Base-by-base conservation (phyloP, 2,888 invertebrate genomes). In the Fabriciana adippe region DNA sequence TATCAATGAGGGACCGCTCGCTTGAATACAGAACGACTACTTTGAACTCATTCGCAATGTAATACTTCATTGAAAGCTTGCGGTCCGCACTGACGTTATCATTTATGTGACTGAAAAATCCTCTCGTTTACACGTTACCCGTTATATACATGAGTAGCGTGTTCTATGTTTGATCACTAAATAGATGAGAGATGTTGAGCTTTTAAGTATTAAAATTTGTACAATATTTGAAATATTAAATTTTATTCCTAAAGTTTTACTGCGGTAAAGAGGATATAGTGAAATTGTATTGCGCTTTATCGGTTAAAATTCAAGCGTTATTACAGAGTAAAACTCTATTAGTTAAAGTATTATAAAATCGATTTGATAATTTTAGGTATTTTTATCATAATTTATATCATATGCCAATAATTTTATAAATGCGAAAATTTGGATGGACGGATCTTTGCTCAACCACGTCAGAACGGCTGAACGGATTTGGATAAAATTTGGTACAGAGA, bases 1-100 rank as follows among this genome's bases (percentile, higher is more conserved):
- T 79, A 78, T 81, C 81, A 81, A 79, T 78, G 81, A 80, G 81
- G 81, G 79, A 80, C 76, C 76, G 74, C 76, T 76, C 74, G 70
- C 73, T 78, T 86, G 88, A 87, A 90, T 89, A 87, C 83, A 86
- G 90, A 89, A 85, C 81, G 84, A 82, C 79, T 76, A 75, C 76
- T 81, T 82, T 76, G 73, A 67, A 77, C 79, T 79, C 78, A 82
- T 83, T 81, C 61, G 65, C 76, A 70, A 70, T 73, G 77, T 81
- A 80, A 84, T 84, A 82, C 83, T 85, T 87, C 83, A 86, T 85
- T 83, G 75, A 83, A 83, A 83, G 81, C 82, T 78, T 80, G 79
- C 76, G 79, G 82, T 75, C 77, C 71, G 60, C 72, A 63, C 71
- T 68, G 81, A 81, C 81, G 81, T 82, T 86, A 86, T 84, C 85